A percentile compares a stretch with the other conserved stretches of the same genome.
These are phyloP conservation scores for Crypturellus undulatus DNA, from an alignment of 2,113 vertebrate species.

Conservation along the genomic window DNA sequence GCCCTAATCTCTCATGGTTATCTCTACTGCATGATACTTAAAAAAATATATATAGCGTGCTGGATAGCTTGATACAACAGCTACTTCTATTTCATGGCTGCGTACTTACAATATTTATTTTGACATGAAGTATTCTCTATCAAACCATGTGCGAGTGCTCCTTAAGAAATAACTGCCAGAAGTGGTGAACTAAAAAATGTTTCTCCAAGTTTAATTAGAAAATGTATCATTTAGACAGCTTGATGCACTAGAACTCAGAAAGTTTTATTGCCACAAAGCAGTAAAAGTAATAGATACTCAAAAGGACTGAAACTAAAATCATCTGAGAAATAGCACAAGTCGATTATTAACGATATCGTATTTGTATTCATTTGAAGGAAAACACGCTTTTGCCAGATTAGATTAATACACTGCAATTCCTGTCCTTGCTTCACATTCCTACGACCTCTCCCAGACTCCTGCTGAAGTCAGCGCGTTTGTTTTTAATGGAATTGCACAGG, in stretches of 20 bases:
- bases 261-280: neutral
- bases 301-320: neutral
- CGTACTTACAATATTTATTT: neutral
- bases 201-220: neutral
- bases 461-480: neutral
- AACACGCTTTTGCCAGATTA: neutral
- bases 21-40: neutral
- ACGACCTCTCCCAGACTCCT: neutral
- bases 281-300: neutral
- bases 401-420: neutral
- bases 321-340: neutral
- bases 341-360: neutral
- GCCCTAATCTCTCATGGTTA: neutral
- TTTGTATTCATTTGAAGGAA: neutral
- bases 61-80: neutral
- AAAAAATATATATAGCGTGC: neutral
- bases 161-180: neutral
- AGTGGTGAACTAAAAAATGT: neutral
- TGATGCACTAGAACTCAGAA: neutral
- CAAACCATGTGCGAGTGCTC: neutral
- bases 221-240: neutral
- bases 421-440: neutral
- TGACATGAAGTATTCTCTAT: neutral
- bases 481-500: neutral
- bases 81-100: neutral